Percentiles rank a stretch among this genome's conserved stretches.
These are phyloP conservation scores for Myiotriccus ornatus DNA, from an alignment of 2,797 vertebrate genomes.

Conservation along the genomic window DNA sequence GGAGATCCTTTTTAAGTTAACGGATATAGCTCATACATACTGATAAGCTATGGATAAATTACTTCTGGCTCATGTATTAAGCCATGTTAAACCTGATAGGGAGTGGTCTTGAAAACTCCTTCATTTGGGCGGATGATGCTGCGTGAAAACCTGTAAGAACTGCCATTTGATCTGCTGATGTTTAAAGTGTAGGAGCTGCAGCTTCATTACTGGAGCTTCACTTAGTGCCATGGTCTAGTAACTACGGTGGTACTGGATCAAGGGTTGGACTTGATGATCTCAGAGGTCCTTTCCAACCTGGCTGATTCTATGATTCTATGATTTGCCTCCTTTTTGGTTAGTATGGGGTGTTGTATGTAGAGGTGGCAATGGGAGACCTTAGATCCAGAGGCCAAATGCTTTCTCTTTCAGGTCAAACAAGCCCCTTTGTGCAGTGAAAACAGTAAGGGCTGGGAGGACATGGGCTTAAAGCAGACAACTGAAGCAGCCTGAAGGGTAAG, in stretches of 20 bases:
- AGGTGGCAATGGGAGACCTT: not conserved
- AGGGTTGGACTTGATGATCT: too few relatives aligned
- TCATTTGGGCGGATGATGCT: not conserved
- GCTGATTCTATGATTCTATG: too few relatives aligned
- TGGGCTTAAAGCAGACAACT: not conserved
- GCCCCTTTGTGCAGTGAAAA: not conserved
- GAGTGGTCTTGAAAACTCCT: not conserved
- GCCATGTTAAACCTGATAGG: not conserved
- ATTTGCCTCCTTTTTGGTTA: not conserved
- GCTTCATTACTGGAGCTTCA: not conserved
- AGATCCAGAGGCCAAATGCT: not conserved
- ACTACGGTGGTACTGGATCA: too few relatives aligned
- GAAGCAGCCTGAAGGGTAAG: not conserved
- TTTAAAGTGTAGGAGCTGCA: not conserved
- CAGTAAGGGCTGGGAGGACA: not conserved
- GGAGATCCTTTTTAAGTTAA: not conserved
- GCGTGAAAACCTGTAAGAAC: not conserved
- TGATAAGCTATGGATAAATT: not conserved
- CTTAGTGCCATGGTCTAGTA: too few relatives aligned
- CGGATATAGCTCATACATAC: not conserved
- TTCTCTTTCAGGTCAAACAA: not conserved
- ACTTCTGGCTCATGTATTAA: not conserved
- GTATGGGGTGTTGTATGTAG: not conserved
- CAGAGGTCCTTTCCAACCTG: too few relatives aligned
- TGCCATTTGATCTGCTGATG: not conserved